Evolutionary conservation across 2,888 invertebrate species (phyloP).

Genomic region (Cheilosia variabilis): DNA sequence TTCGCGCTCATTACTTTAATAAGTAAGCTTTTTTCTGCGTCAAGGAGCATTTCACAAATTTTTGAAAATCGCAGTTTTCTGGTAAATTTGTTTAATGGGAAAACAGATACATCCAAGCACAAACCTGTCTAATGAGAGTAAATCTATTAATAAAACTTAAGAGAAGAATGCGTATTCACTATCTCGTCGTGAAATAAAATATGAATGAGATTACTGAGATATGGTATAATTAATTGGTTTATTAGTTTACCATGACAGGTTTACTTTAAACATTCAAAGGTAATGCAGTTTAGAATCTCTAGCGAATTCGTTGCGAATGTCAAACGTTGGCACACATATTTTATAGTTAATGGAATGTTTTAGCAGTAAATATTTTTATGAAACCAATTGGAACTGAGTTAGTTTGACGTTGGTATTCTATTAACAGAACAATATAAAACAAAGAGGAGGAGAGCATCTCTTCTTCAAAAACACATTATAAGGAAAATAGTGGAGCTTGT

Average conservation of each 20-base stretch:
- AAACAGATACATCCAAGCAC: background rate
- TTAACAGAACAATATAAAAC: too few species aligned
- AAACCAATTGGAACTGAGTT: too few species aligned
- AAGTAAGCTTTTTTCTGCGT: background rate
- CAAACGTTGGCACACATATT: too few species aligned
- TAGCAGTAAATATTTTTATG: too few species aligned
- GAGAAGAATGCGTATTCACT: background rate
- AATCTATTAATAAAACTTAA: conserved; percentile 2
- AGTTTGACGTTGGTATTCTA: too few species aligned
- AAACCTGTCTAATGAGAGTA: background rate
- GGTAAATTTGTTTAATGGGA: background rate
- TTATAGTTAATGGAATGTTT: too few species aligned
- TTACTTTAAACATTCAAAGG: too few species aligned
- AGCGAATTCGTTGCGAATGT: too few species aligned
- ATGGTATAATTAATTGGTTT: background rate
- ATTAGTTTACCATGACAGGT: background rate
- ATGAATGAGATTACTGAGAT: background rate
- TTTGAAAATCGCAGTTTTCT: background rate
- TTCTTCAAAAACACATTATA: too few species aligned
- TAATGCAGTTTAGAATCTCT: too few species aligned
- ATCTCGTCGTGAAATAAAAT: background rate
- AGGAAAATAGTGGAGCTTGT: too few species aligned
- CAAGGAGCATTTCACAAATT: conserved; percentile 1
- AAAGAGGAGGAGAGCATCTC: too few species aligned
- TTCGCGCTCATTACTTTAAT: background rate